Evolutionary conservation across 30 jellyfish, hydroid and myxozoan species (phyloP).

Genomic region (Nemopilema nomurai): DNA sequence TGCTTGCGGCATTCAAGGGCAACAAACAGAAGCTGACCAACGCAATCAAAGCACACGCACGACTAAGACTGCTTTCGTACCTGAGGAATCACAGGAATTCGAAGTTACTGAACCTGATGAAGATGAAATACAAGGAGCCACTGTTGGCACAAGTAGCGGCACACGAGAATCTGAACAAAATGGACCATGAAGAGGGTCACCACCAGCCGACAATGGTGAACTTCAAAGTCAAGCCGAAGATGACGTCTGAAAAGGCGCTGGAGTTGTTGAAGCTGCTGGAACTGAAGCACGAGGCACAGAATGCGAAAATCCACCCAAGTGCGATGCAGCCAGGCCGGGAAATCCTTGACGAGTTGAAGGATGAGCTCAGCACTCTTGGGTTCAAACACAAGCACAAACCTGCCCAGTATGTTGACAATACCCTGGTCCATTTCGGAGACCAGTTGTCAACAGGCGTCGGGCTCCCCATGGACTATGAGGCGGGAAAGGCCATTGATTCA

Average conservation of each 20-base stretch:
- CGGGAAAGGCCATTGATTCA: constrained; percentile 17
- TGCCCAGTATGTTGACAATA: constrained; percentile 32
- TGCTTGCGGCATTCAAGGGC: constrained; percentile 53
- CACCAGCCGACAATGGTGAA: background rate
- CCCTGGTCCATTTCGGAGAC: constrained; percentile 61
- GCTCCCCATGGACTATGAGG: constrained; percentile 31
- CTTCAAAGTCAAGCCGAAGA: constrained; percentile 13
- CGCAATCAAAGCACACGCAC: constrained; percentile 59
- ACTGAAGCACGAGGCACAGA: constrained; percentile 19
- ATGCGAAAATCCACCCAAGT: constrained; percentile 24
- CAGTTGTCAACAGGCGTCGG: constrained; percentile 39
- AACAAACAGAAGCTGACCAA: constrained; percentile 23
- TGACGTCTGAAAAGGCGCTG: constrained; percentile 27
- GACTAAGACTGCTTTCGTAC: constrained; percentile 28
- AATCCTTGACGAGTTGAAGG: constrained; percentile 63
- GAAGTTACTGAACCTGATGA: constrained; percentile 42
- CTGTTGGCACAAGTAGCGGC: constrained; percentile 15
- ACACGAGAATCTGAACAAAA: background rate
- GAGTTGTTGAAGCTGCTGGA: constrained; percentile 30
- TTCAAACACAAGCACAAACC: constrained; percentile 45
- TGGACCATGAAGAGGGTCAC: background rate
- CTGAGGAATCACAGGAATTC: constrained; percentile 21
- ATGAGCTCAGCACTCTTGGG: constrained; percentile 35
- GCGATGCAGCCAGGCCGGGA: constrained; percentile 47
- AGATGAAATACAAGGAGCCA: constrained; percentile 54